phyloP scores from a whole-genome alignment of 1,140 invertebrate species.

The Babylonia areolata region DNA sequence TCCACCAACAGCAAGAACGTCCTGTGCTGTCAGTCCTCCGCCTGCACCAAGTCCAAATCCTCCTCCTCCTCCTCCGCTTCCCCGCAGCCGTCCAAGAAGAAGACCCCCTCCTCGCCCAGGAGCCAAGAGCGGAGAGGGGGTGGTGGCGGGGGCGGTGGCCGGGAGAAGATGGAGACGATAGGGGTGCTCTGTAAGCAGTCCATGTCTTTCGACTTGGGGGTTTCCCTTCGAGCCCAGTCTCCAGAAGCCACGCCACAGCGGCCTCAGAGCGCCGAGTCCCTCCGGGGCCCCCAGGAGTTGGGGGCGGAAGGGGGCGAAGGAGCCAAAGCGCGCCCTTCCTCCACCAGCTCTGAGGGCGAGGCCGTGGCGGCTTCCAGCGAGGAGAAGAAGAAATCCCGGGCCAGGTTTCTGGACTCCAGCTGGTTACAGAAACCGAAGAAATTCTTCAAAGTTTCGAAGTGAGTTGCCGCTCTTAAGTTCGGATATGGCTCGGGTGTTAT shows the following conservation, averaged over 20 bases:
- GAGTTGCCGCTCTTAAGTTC: too few species aligned
- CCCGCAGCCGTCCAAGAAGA: background rate
- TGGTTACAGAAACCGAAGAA: conserved; percentile 71
- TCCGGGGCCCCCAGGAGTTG: conserved; percentile 11
- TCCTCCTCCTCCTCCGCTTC: background rate
- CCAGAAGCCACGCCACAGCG: conserved; percentile 19
- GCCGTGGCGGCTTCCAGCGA: conserved; percentile 45
- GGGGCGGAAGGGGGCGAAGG: conserved; percentile 41
- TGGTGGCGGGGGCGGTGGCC: too few species aligned
- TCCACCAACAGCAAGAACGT: conserved; percentile 36
- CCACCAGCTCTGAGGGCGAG: conserved; percentile 62
- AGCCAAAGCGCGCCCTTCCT: conserved; percentile 45
- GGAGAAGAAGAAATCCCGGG: conserved; percentile 63
- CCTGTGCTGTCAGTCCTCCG: conserved; percentile 30
- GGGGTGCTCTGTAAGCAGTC: conserved; percentile 69
- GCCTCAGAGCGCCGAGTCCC: conserved; percentile 21
- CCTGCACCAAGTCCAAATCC: conserved; percentile 28
- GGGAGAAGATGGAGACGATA: conserved; percentile 68
- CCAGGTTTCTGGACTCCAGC: conserved; percentile 65
- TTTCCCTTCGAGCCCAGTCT: conserved; percentile 55
- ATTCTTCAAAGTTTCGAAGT: conserved; percentile 75
- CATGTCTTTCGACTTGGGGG: conserved; percentile 70
- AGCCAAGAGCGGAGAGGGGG: conserved; percentile 48
- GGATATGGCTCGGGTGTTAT: too few species aligned
- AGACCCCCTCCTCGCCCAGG: conserved; percentile 42